Conservation (phyloP, 2,797 vertebrate genomes). For the Cirrhinus mrigala region DNA sequence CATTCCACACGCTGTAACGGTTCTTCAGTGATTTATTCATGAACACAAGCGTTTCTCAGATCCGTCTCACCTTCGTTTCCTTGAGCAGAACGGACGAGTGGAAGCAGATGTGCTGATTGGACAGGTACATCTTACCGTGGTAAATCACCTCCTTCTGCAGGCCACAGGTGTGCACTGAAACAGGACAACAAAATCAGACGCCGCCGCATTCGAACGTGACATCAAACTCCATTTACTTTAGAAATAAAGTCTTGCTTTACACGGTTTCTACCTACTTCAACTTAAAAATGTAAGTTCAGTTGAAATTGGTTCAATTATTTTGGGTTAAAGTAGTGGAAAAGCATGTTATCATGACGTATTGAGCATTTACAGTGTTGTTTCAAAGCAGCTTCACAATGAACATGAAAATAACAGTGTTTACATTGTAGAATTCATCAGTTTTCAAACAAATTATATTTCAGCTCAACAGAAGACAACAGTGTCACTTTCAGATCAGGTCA, state of each 20-base stretch:
- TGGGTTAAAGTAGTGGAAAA: no score
- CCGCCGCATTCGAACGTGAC: neutral
- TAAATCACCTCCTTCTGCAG: conserved; percentile 86
- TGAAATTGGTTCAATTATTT: neutral
- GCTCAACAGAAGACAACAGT: no score
- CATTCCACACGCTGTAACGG: neutral
- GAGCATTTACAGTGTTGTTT: no score
- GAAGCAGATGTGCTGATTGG: conserved; percentile 80
- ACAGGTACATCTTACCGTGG: conserved; percentile 84
- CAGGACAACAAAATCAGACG: conserved; percentile 18
- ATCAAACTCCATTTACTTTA: neutral
- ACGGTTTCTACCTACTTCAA: neutral
- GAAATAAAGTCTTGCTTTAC: neutral
- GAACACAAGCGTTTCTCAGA: neutral
- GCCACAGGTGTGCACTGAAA: conserved; percentile 81
- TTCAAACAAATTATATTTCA: no score
- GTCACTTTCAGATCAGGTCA: neutral
- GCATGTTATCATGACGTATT: no score
- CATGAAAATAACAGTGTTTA: no score
- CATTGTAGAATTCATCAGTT: no score
- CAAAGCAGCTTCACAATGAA: no score
- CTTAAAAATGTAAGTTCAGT: neutral
- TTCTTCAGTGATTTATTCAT: neutral
- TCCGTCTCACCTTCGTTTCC: conserved; percentile 82
- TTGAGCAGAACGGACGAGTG: conserved; percentile 84